Evolutionary conservation across 2,888 invertebrate genomes (phyloP).

Genomic region (Apodemia duryi): DNA sequence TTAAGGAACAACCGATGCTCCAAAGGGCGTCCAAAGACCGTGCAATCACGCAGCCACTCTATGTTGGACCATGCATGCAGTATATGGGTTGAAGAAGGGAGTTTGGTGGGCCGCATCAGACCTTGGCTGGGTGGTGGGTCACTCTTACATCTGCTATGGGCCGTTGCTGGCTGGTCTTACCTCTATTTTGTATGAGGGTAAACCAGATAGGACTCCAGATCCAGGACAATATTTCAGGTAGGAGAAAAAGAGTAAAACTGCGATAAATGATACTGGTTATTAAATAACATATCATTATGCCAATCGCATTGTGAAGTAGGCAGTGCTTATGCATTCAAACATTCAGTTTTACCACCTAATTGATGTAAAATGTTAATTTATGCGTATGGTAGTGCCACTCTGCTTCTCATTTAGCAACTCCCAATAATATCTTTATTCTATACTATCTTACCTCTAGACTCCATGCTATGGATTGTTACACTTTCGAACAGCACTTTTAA

Average conservation of each 20-base stretch:
- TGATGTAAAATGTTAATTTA: too few species aligned
- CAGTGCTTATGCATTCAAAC: too few species aligned
- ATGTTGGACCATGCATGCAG: slow-evolving; percentile 89
- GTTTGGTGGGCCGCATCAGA: slow-evolving; percentile 97
- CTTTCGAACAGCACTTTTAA: too few species aligned
- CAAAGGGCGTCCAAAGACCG: slow-evolving; percentile 89
- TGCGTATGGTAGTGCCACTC: too few species aligned
- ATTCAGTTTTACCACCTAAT: too few species aligned
- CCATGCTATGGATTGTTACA: too few species aligned
- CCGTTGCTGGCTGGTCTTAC: slow-evolving; percentile 91
- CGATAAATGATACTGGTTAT: too few species aligned
- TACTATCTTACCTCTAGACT: too few species aligned
- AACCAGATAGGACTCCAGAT: slow-evolving; percentile 96
- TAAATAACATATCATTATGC: too few species aligned
- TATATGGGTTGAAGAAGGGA: slow-evolving; percentile 88
- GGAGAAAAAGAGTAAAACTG: background rate
- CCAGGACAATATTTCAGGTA: slow-evolving; percentile 94
- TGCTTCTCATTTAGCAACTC: background rate
- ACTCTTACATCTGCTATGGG: slow-evolving; percentile 96
- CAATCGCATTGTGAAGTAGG: too few species aligned
- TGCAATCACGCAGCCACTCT: slow-evolving; percentile 92
- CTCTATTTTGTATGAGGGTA: slow-evolving; percentile 93
- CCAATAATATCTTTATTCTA: too few species aligned
- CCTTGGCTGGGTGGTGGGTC: slow-evolving; percentile 96
- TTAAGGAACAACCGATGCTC: slow-evolving; percentile 75